Evolutionary conservation across 2,888 invertebrate species (phyloP), one percentile per base, ranked within the genome.

Genomic region (Caenorhabditis doughertyi): DNA sequence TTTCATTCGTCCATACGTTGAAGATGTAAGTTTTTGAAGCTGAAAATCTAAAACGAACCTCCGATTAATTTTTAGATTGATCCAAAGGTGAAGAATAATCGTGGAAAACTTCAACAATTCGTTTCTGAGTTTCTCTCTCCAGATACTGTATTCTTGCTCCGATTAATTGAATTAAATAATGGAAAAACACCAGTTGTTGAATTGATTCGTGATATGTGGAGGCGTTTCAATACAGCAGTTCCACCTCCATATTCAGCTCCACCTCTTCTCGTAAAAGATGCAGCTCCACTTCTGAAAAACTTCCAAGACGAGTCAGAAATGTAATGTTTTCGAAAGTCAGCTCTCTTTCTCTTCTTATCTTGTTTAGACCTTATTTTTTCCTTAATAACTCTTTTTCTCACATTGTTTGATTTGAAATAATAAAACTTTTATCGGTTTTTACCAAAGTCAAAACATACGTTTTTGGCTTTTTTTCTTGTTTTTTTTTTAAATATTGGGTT

Each of bases 61-160:
- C 25, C 18, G 35, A 49, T 49, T 21, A 2, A n/a, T 23, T 70
- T 81, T 42, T 56, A 81, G 81, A 82, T 82, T 29, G 82, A 82
- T 47, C 82, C 82, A 62, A 82, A 82, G 47, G 71, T 77, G 65
- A 82, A 82, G 56, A 82, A 82, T 44, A 82, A 82, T 53, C 72
- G 82, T 9, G 82, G 82, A 27, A 82, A 82, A 77, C 67, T 82
- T 55, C 82, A 82, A 62, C 77, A 82, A 77, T 82, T 82, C 21
- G 85, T 91, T 55, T 67, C 81, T 13, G 84, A 87, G 44, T 87
- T 88, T 39, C 85, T 91, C 39, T 83, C 89, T 16, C 85, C 88
- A 8, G 91, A 91, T 79, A 90, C 90, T 1, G 84, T 91, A 8
- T 90, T 91, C 76, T 72, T 91, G 27, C 73, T 91, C 23, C 86